Base-by-base conservation (phyloP, 53 echinoderm and acorn worm species). In the Henricia sp. region DNA sequence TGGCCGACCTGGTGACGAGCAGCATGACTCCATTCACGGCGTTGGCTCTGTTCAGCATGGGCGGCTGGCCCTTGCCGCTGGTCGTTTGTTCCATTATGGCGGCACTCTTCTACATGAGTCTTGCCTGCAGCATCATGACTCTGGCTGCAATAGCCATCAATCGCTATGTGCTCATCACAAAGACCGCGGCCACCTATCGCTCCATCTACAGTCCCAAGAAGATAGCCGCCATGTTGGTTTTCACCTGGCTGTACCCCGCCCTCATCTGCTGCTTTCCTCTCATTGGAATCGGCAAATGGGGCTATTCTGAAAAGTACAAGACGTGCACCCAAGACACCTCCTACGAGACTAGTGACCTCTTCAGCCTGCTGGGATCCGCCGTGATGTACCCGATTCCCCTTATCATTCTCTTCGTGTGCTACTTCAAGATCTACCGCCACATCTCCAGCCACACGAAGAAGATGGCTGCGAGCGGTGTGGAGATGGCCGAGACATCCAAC, bases 111-210 rank as follows among this genome's bases (percentile, higher is more conserved):
- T 51, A 80, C 37, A 57, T 33, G 0, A 85, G 85, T 28, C 48
- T 92, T 1, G 85, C 82, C 13, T 71, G 76, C 21, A 92, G 92
- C 82, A 51, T 89, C 28, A 72, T 85, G 58, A 89, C 66, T 26
- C 69, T 92, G 6, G 72, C 92, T 1, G 20, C 67, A 19, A 89
- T 92, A 20, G 88, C 92, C 44, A 71, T 92, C 28, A 92, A 89
- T 58, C 85, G 92, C 6, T 89, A 50, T 50, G 70, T 92, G 4
- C 68, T 92, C 41, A 86, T 90, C 74, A 90, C 90, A 9, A 85
- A 86, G 67, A 35, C 85, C 11, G 41, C 66, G 2, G 16, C 34
- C 2, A 71, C 68, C 1, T 90, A 90, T 27, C 71, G 69, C 29
- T 71, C 58, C 13, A 72, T 90, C 56, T 90, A 86, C 74, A 82